Base-by-base conservation (phyloP, 2,797 vertebrate species). In the Hyperoplus lanceolatus region DNA sequence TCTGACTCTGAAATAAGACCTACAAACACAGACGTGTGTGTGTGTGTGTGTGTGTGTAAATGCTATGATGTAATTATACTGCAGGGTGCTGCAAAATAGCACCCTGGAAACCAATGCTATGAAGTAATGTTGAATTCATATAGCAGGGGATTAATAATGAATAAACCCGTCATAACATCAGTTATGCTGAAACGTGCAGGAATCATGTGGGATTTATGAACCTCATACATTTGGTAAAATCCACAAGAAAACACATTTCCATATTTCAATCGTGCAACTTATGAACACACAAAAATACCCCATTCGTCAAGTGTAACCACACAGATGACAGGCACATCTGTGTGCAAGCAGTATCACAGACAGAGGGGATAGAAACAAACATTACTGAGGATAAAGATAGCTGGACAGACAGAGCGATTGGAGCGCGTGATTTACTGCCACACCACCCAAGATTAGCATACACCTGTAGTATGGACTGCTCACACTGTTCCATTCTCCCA, bases 51-150 rank as follows among this genome's bases (percentile, higher is more conserved):
- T 36, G 29, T 63, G 57, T 63, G 46, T 75, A 78, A 48, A 55
- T 80, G 16, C 53, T 75, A 69, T 87, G 75, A 88, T 91, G 87
- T 83, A 86, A 90, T 90, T 87, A 87, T 81, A 43, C 82, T 85
- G 80, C 83, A 82, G 79, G 69, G 36, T 56, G 77, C 73, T 77
- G 79, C 70, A 79, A 89, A 90, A 80, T 42, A 79, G 69, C 60
- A 83, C 46, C 73, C 66, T 83, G 79, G 64, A 85, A 89, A 77
- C 75, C 72, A 86, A 78, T 73, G 79, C 75, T 77, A 75, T 79
- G 43, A 90, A 64, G 51, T 49, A 50, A 76, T 76, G 63, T 69
- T 86, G 71, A 88, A 85, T 77, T 77, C 63, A 73, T 66, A 83
- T 64, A 79, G 65, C 62, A 6, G 55, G 46, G 57, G 83, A 90